Conservation (phyloP, 2,888 invertebrate genomes). For the Chloromyia formosa region DNA sequence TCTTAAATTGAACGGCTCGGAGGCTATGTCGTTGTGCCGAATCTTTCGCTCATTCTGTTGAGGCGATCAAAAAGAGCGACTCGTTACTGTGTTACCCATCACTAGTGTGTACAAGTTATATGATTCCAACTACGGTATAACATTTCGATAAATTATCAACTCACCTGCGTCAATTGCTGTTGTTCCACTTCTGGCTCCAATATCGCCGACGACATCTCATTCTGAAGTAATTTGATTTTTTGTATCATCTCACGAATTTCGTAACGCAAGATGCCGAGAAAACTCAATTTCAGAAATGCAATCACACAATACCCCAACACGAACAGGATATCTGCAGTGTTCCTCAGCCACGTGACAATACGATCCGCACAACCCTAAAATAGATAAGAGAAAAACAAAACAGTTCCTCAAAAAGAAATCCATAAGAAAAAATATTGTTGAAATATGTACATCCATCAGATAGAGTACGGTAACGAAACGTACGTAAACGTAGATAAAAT, state of each 20-base stretch:
- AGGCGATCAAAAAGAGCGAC: no score
- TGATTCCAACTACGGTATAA: no score
- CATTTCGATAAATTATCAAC: background rate
- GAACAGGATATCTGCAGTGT: constrained; percentile 82
- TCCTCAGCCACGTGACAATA: constrained; percentile 77
- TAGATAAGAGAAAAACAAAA: constrained; percentile 29
- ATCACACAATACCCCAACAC: constrained; percentile 88
- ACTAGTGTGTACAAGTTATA: no score
- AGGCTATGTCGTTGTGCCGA: no score
- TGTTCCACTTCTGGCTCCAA: constrained; percentile 56
- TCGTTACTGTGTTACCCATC: no score
- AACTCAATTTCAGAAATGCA: constrained; percentile 88
- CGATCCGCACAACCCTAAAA: constrained; percentile 76
- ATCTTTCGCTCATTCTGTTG: no score
- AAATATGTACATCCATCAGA: background rate
- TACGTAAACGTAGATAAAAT: background rate
- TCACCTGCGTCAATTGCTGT: constrained; percentile 51
- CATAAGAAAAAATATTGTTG: background rate
- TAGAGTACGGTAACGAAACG: no score
- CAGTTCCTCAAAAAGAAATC: background rate
- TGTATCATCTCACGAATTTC: constrained; percentile 92
- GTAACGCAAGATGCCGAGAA: constrained; percentile 85
- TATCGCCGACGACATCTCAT: constrained; percentile 70
- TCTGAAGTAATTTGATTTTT: constrained; percentile 82
- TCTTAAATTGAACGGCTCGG: no score